Conservation (phyloP, 1,140 invertebrate species). For the Cydia splendana region DNA sequence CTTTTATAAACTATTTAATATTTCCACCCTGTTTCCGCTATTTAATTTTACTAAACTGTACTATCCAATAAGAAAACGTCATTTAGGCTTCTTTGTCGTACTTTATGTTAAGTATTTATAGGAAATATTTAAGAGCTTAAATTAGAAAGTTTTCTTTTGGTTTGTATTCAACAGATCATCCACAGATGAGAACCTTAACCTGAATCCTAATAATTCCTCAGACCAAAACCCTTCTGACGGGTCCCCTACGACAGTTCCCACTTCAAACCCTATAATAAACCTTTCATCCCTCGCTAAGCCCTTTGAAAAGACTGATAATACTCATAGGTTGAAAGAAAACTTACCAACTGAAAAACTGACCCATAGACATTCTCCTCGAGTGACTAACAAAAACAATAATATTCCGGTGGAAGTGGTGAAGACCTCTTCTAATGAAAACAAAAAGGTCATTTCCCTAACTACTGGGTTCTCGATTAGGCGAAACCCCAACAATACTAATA, state of each 20-base stretch:
- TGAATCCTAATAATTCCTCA: constrained; percentile 59
- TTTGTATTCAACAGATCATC: constrained; percentile 81
- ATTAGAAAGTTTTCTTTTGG: constrained; percentile 76
- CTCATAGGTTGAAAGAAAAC: constrained; percentile 56
- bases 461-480: constrained; percentile 76
- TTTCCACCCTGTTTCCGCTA: constrained; percentile 34
- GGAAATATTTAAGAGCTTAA: constrained; percentile 52
- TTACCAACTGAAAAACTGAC: constrained; percentile 61
- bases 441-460: constrained; percentile 70
- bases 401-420: constrained; percentile 48
- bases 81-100: constrained; percentile 26
- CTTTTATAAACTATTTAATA: constrained; percentile 37
- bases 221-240: constrained; percentile 57
- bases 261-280: constrained; percentile 61
- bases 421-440: constrained; percentile 51
- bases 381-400: constrained; percentile 57
- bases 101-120: constrained; percentile 35
- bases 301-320: constrained; percentile 73
- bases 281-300: constrained; percentile 73
- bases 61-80: constrained; percentile 25
- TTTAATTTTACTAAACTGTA: constrained; percentile 42
- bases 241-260: constrained; percentile 50
- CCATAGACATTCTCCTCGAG: constrained; percentile 50
- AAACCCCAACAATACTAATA: constrained; percentile 67
- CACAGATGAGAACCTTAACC: constrained; percentile 76